Evolutionary conservation across 1,140 invertebrate species (phyloP), one percentile per base, ranked within the genome.

Genomic region (Fopius arisanus): DNA sequence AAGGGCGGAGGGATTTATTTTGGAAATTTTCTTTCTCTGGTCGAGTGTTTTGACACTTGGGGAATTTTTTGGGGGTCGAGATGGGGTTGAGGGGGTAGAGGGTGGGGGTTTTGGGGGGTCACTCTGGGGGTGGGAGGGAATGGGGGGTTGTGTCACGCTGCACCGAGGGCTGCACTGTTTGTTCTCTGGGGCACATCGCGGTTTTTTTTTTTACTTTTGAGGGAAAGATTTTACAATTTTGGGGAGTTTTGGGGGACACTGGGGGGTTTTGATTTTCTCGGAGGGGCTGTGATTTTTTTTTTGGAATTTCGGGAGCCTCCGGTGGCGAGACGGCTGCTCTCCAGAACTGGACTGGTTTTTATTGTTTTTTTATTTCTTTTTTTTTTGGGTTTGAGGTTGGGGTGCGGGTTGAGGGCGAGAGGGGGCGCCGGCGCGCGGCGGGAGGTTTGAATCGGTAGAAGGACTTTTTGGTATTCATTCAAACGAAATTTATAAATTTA

Each of bases 341-440:
- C 54, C 21, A 59, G 54, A 59, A 59, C 54, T 59, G 54, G 54
- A 59, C 54, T 59, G 54, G 1, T 59, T 59, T 59, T 59, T 59
- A 59, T 59, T 59, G 54, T 59, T 59, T 59, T 59, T 59, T 59
- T 59, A 59, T 59, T 59, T 21, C 26, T 59, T 59, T 59, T 54
- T 54, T 59, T 59, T 59, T 67, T 40, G 63, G 33, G 31, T 40
- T 16, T 37, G 31, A 19, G 21, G 66, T 69, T 54, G 48, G 40
- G 41, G 29, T 31, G 31, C n/a, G 68, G 59, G 51, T 65, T 48
- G 14, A 16, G 16, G 1, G 2, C 7, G 43, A 16, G 43, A 16
- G 43, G 9, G n/a, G 3, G 43, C 65, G 66, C 65, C 48, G 37
- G 71, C 41, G 71, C 63, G 41, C 7, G 29, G 33, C 33, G 33